These are phyloP conservation scores for Athrips mouffetella DNA, from an alignment of 2,888 invertebrate species.

Conservation along the genomic window DNA sequence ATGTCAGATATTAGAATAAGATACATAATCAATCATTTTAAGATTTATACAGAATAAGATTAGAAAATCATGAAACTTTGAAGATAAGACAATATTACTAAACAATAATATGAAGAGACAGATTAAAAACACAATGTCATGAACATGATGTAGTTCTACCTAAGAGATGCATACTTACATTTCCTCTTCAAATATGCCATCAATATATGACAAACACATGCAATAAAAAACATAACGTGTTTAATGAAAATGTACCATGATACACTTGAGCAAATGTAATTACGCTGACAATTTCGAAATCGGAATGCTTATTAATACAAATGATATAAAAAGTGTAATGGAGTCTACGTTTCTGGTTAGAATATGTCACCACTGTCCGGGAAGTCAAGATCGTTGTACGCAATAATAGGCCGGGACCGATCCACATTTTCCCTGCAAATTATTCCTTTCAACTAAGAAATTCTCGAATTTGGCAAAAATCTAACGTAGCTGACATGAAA, in stretches of 20 bases:
- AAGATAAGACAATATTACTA: too few relatives aligned
- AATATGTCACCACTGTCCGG: conserved; percentile 89
- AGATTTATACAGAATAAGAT: background rate
- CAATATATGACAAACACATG: background rate
- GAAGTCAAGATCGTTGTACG: conserved; percentile 95
- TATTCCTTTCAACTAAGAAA: conserved; percentile 53
- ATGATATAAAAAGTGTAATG: conserved; percentile 22
- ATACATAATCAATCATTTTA: background rate
- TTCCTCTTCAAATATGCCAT: background rate
- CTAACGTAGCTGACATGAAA: conserved; percentile 1
- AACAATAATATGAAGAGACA: background rate
- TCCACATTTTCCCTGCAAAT: conserved; percentile 82
- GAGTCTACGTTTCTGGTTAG: conserved; percentile 54
- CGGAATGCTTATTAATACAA: conserved; percentile 40
- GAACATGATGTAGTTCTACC: background rate
- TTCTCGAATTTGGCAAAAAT: conserved; percentile 18
- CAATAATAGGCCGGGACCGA: conserved; percentile 87
- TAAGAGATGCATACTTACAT: background rate
- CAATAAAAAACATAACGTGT: background rate
- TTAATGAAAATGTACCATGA: background rate
- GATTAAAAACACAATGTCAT: background rate
- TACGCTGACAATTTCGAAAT: conserved; percentile 27
- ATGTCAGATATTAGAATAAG: too few relatives aligned
- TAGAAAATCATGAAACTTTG: background rate
- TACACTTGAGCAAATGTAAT: conserved; percentile 19